Conservation (phyloP, 1,140 invertebrate genomes). For the Triops longicaudatus region DNA sequence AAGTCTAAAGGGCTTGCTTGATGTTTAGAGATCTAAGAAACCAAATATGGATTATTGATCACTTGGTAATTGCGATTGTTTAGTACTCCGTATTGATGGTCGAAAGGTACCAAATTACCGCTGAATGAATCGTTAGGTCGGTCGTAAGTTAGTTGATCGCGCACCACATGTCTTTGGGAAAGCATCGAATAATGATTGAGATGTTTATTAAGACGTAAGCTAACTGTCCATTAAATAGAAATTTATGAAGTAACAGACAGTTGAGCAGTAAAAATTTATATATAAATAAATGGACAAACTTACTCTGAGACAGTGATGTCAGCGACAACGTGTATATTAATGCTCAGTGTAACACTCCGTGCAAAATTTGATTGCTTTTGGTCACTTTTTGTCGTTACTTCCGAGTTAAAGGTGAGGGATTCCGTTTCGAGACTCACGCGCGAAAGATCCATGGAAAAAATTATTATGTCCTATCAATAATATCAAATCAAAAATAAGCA, state of each 20-base stretch:
- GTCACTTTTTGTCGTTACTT: background rate
- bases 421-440: background rate
- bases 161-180: background rate
- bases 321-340: background rate
- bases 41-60: background rate
- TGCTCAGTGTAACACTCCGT: background rate
- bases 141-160: background rate
- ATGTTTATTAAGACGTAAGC: too few species aligned
- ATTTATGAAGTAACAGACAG: too few species aligned
- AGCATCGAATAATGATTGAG: too few species aligned
- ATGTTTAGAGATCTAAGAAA: slow-evolving; percentile 13
- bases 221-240: background rate
- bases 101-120: background rate
- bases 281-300: background rate
- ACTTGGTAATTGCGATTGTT: background rate
- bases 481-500: background rate
- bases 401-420: background rate
- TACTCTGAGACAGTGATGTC: slow-evolving; percentile 18
- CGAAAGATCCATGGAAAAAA: background rate
- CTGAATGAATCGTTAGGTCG: slow-evolving; percentile 1
- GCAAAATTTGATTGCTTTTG: background rate
- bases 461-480: background rate
- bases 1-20: background rate
- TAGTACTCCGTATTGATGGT: slow-evolving; percentile 12
- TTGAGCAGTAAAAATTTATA: background rate